Evolutionary conservation across 23 tunicate species (phyloP).

Genomic region (Phallusia fumigata): DNA sequence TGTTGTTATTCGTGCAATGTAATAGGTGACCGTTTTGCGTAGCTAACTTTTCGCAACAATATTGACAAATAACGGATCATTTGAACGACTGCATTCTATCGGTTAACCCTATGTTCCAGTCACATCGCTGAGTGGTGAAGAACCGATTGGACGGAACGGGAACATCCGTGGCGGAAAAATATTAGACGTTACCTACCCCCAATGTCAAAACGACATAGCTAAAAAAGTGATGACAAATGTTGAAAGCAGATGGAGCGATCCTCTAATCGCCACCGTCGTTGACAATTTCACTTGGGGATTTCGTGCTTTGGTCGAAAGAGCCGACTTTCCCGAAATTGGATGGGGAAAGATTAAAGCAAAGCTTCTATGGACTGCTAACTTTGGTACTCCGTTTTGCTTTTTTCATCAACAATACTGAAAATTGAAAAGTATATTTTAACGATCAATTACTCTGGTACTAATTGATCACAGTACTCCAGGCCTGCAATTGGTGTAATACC

Average conservation of each 20-base stretch:
- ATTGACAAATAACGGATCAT: no score
- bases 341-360: background rate
- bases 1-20: no score
- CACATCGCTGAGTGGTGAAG: no score
- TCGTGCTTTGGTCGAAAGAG: background rate
- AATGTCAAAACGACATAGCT: background rate
- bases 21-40: no score
- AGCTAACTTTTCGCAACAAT: no score
- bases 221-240: background rate
- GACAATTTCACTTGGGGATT: background rate
- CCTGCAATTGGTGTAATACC: no score
- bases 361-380: background rate
- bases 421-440: no score
- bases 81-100: no score
- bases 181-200: background rate
- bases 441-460: no score
- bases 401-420: background rate
- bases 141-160: no score
- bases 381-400: background rate
- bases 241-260: background rate
- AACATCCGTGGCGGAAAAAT: background rate
- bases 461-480: no score
- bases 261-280: background rate
- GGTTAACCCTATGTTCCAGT: no score
- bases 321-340: background rate